Base-by-base conservation (phyloP, 2,113 vertebrate genomes). In the Poeciliopsis retropinna region DNA sequence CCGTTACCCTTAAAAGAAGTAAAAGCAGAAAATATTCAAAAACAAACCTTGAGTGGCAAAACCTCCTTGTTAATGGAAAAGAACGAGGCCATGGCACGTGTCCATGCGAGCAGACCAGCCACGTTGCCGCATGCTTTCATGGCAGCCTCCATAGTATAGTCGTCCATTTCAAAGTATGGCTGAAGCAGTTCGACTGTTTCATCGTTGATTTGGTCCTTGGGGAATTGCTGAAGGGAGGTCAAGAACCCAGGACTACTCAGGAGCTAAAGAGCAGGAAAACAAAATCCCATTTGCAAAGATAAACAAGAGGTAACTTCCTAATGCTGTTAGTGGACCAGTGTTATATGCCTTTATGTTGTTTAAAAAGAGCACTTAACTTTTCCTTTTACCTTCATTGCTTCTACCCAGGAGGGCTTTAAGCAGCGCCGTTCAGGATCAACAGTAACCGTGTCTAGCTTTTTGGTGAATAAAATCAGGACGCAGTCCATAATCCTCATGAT, bases 401-500 rank as follows among this genome's bases (percentile, higher is more conserved):
- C 95, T 37, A 28, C 34, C 95, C 95, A 96, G 0, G 95, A 95
- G 10, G 95, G 95, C 63, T 91, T 93, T 31, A 94, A 31, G 83
- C 92, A 92, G 3, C 66, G 72, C 5, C 66, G 84, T 22, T 95
- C 95, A 0, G 89, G 89, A 90, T 95, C 95, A 32, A 85, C 51
- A 37, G 90, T 83, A 29, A 96, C 81, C 1, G 89, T 1, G 60
- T 95, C 92, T 77, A 96, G 29, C 88, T 84, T 95, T 80, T 90
- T 94, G 75, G 94, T 95, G 74, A 96, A 96, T 57, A 96, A 86
- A 79, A 96, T 87, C 32, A 96, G 80, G 22, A 92, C 91, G 8
- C 93, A 94, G 76, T 96, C 95, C 94, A 95, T 95, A 83, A 96
- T 95, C 76, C 93, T 84, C 95, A 96, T 96, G 78, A 96, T 95